Evolutionary conservation across 2,888 invertebrate genomes (phyloP), one percentile per base, ranked within the genome.

Genomic region (Phasia obesa): DNA sequence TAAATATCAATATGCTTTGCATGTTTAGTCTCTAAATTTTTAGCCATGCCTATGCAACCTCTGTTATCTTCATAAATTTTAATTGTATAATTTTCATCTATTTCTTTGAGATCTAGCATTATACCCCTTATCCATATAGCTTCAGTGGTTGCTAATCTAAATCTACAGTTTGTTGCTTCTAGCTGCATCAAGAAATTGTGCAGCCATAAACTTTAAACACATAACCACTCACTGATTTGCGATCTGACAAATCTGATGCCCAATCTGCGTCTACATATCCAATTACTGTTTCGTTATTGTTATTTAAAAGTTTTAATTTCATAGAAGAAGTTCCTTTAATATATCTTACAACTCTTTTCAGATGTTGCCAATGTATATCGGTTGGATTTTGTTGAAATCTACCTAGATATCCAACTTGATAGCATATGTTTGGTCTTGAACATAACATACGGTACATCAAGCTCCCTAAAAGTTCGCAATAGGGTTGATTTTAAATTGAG

Each of bases 341-440:
- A 35, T 57, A 35, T 35, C 57, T 57, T 1, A 57, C 57, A 35
- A 19, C 57, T 35, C 57, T 57, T 13, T 59, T 59, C 21, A 59
- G 21, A 59, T 38, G 59, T 42, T 59, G 59, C 59, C 59, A 59
- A 53, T 65, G 49, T 44, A n/a, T 27, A 27, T 62, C 27, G 17
- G 25, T 31, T 21, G 21, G n/a, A 7, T 21, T 59, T 59, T 59
- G 59, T 23, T 59, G 23, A 38, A 59, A 59, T 15, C 59, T 38
- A 1, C 47, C 35, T 13, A 49, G 31, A 31, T 31, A 31, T 31
- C 31, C 31, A 31, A 31, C 31, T 31, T 31, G 31, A 13, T 51
- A 51, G 23, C 19, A 21, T 31, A 60, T 5, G 6, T 44, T 7
- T 44, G n/a, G 44, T 17, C 44, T 44, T 44, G 44, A 44, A 17